Conservation (phyloP, 1,140 invertebrate species). For the Cydia strobilella region DNA sequence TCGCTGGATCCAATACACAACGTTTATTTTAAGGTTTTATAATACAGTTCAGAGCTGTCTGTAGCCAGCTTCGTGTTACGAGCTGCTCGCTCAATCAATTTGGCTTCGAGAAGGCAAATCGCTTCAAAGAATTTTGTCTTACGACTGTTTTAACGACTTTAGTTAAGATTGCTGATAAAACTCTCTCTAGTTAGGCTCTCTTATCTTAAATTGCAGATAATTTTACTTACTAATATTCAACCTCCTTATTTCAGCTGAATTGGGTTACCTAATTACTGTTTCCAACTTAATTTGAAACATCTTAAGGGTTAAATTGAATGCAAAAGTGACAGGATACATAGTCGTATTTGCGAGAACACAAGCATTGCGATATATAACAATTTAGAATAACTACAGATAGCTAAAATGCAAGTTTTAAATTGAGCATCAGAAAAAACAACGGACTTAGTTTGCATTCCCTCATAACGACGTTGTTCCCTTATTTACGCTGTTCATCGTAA, state of each 20-base stretch:
- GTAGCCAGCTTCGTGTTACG: slow-evolving; percentile 16
- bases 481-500: slow-evolving; percentile 27
- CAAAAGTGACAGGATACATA: too few species aligned
- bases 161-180: slow-evolving; percentile 56
- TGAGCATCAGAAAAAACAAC: background rate
- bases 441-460: slow-evolving; percentile 9
- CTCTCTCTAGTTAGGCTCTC: slow-evolving; percentile 47
- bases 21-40: slow-evolving; percentile 17
- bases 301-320: too few species aligned
- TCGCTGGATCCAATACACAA: slow-evolving; percentile 14
- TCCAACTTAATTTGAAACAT: too few species aligned
- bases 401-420: background rate
- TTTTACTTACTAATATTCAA: slow-evolving; percentile 4
- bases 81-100: slow-evolving; percentile 26
- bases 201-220: slow-evolving; percentile 44
- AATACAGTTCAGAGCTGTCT: slow-evolving; percentile 17
- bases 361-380: too few species aligned
- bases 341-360: too few species aligned
- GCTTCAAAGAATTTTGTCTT: slow-evolving; percentile 52
- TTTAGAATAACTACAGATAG: too few species aligned
- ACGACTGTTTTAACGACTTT: slow-evolving; percentile 57
- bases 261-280: too few species aligned
- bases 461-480: slow-evolving; percentile 27
- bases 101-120: slow-evolving; percentile 39
- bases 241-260: too few species aligned